Percentiles rank a stretch among this genome's conserved stretches.
Evolutionary conservation across 2,113 vertebrate species (phyloP).

Genomic region (Ariopsis seemanni): DNA sequence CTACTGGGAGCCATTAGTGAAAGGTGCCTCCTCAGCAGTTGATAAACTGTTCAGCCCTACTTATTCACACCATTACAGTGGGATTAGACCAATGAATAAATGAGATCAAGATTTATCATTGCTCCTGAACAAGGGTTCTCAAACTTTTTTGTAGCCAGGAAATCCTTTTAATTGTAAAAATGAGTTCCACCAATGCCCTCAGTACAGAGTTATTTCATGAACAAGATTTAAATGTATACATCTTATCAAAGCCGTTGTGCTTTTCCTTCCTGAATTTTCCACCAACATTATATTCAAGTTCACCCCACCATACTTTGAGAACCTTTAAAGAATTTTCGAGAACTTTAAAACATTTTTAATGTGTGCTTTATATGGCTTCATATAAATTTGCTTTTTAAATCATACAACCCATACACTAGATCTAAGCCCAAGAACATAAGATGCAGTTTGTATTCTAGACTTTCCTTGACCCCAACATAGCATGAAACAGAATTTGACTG

Average conservation of each 20-base stretch:
- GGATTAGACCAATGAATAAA: slow-evolving; percentile 66
- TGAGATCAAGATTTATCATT: slow-evolving; percentile 53
- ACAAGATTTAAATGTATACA: not conserved
- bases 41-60: slow-evolving; percentile 58
- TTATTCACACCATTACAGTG: slow-evolving; percentile 59
- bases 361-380: not conserved
- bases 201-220: not conserved
- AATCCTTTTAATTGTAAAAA: not conserved
- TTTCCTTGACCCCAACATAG: not conserved
- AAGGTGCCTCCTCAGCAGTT: slow-evolving; percentile 65
- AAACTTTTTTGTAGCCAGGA: not conserved
- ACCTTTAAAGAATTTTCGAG: not conserved
- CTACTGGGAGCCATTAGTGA: slow-evolving; percentile 45
- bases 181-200: not conserved
- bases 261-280: not conserved
- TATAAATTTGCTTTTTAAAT: not conserved
- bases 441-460: slow-evolving; percentile 6
- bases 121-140: slow-evolving; percentile 29
- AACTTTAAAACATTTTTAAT: not conserved
- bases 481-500: slow-evolving; percentile 11
- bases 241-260: not conserved
- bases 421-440: not conserved
- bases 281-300: not conserved
- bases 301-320: not conserved
- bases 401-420: not conserved